A percentile compares a stretch with the other conserved stretches of the same genome.
Evolutionary conservation across 2,797 vertebrate species (phyloP).

Genomic region (Semaprochilodus insignis): DNA sequence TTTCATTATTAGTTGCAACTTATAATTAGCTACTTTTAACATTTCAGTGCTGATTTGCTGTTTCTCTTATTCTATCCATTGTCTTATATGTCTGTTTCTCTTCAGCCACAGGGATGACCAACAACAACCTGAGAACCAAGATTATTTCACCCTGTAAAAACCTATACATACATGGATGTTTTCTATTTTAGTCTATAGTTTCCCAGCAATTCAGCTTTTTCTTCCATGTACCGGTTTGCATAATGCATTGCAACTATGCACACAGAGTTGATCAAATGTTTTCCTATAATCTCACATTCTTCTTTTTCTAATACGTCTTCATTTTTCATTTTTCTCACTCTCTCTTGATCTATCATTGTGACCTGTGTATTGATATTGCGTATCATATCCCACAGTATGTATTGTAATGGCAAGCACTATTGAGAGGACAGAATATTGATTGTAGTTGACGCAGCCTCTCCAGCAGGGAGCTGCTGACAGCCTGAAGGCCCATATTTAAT

Average conservation of each 20-base stretch:
- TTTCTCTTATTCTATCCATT: background rate
- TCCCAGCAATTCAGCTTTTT: background rate
- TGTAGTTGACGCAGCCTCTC: background rate
- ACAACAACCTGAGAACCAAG: background rate
- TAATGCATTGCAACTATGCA: no score
- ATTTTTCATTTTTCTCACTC: background rate
- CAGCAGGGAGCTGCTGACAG: background rate
- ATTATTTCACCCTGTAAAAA: background rate
- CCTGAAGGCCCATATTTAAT: background rate
- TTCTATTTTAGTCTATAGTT: background rate
- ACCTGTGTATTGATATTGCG: background rate
- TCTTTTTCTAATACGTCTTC: background rate
- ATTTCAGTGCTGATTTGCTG: background rate
- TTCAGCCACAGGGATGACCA: background rate
- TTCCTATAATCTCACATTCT: background rate
- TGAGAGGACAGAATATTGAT: slow-evolving; percentile 16
- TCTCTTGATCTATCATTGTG: background rate
- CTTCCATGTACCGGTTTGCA: background rate
- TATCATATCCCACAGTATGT: background rate
- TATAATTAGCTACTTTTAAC: no score
- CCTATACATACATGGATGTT: background rate
- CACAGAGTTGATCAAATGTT: background rate
- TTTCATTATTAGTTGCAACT: no score
- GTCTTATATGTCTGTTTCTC: background rate
- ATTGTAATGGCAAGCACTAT: background rate